Percentiles rank a stretch among this genome's conserved stretches.
Evolutionary conservation across 2,888 invertebrate species (phyloP).

Genomic region (Apamea crenata): DNA sequence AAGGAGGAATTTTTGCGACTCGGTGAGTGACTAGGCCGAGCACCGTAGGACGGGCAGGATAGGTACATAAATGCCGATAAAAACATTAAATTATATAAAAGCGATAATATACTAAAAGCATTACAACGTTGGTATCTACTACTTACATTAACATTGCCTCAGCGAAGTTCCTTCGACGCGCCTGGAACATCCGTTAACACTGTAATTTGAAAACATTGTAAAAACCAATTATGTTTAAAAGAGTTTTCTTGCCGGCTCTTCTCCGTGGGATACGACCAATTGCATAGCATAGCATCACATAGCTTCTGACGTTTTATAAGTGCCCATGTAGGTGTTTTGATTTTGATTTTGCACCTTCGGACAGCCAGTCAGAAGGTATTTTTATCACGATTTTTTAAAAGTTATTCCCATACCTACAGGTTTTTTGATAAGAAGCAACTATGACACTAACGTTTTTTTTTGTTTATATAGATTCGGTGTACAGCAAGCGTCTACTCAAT

Average conservation of each 20-base stretch:
- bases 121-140: background rate
- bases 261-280: no score
- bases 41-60: no score
- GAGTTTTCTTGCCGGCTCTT: no score
- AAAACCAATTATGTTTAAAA: no score
- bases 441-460: background rate
- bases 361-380: background rate
- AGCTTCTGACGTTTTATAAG: no score
- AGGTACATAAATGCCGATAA: no score
- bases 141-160: background rate
- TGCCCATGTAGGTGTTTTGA: no score
- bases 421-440: background rate
- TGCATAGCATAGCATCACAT: no score
- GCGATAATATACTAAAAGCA: background rate
- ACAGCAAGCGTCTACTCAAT: slow-evolving; percentile 85
- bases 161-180: background rate
- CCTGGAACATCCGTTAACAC: no score
- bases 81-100: background rate
- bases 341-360: background rate
- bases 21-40: no score
- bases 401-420: background rate
- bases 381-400: background rate
- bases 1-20: no score
- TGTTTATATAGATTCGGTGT: slow-evolving; percentile 80
- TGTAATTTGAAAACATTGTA: no score